Evolutionary conservation across 2,797 vertebrate species (phyloP), one percentile per base, ranked within the genome.

Genomic region (Perodicticus potto): DNA sequence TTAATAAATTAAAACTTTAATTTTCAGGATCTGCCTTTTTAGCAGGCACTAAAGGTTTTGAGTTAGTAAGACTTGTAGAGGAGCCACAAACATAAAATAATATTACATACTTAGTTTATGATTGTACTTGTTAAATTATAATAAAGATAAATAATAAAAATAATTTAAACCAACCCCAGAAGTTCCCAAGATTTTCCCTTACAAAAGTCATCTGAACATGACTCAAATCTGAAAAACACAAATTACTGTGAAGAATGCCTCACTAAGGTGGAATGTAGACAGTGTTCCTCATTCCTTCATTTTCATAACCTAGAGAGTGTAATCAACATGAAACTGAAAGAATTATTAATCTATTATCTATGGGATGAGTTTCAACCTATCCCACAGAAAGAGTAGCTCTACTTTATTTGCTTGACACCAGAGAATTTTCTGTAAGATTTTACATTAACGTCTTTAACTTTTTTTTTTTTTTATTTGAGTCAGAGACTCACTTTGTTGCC

Each of bases 351-450:
- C 27, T 17, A 19, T 20, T 23, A 43, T 27, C 0, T 7, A 29
- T 25, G 9, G 27, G 29, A 7, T 43, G 55, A 61, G 9, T 72
- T 77, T 80, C 55, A 80, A 57, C 20, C 9, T 7, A 76, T 27
- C 7, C 12, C 40, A 89, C 1, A 23, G n/a, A 84, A 19, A 81
- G 45, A 65, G 6, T 20, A 81, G 8, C 8, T 84, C 57, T 63
- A 29, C 23, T 77, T 77, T 86, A 32, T 69, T 37, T 89, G 49
- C 29, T 88, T 92, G 81, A 61, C n/a, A 37, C 7, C 23, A 55
- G 45, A 43, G 34, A 43, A 87, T 84, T 91, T 65, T 95, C 23
- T 49, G 67, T 70, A 76, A 92, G 72, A 77, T 90, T 87, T 90
- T 72, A 53, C 34, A 78, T 95, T 16, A 82, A 63, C 22, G 29